Evolutionary conservation across 2,113 vertebrate species (phyloP).

Genomic region (Ammospiza caudacuta): DNA sequence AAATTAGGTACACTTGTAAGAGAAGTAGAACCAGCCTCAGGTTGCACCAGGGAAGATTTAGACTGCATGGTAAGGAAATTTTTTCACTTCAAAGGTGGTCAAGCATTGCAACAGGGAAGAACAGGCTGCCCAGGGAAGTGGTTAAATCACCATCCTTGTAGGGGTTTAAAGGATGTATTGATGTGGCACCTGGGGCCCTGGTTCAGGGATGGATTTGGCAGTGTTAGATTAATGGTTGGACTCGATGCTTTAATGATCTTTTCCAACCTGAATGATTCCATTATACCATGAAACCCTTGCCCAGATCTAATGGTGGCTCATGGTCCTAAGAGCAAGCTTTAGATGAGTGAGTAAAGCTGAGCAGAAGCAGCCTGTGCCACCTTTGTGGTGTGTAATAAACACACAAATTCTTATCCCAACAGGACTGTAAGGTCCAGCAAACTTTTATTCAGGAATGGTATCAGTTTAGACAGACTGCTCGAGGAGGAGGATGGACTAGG

Average conservation of each 20-base stretch:
- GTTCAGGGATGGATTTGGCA: neutral
- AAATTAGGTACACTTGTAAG: too few species aligned
- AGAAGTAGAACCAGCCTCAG: neutral
- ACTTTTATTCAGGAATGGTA: neutral
- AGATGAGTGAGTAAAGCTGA: neutral
- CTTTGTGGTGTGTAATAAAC: neutral
- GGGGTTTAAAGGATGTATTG: neutral
- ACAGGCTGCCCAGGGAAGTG: neutral
- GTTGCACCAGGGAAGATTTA: neutral
- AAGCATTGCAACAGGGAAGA: neutral
- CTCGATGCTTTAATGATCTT: neutral
- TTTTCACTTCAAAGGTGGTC: neutral
- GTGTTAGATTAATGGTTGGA: neutral
- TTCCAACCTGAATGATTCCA: neutral
- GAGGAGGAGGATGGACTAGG: neutral
- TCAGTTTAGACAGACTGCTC: neutral
- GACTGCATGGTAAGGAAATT: neutral
- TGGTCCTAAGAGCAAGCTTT: neutral
- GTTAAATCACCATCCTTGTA: neutral
- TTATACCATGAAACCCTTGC: neutral
- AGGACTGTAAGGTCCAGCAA: neutral
- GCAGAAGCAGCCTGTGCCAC: neutral
- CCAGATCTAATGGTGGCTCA: neutral
- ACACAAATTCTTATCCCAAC: neutral
- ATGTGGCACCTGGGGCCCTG: neutral